phyloP scores from a whole-genome alignment of 2,113 vertebrate genomes.

The Mustela lutreola region DNA sequence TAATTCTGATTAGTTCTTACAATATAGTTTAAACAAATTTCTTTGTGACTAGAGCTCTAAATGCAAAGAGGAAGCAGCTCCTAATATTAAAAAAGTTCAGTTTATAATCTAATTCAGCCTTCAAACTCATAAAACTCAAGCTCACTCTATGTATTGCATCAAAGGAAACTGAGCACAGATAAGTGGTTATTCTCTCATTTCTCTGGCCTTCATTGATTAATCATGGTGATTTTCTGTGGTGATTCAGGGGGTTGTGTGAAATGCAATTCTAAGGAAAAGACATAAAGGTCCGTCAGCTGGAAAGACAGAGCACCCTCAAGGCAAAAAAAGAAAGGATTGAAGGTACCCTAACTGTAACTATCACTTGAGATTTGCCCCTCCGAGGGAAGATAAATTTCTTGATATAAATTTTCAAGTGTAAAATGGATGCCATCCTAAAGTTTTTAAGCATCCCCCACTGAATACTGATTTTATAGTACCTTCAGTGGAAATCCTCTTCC shows the following conservation, averaged over 20 bases:
- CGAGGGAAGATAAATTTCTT: conserved; percentile 14
- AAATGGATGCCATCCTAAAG: neutral
- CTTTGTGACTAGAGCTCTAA: neutral
- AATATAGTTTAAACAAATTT: neutral
- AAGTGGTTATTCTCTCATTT: conserved; percentile 35
- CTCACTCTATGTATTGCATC: neutral
- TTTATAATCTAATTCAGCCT: neutral
- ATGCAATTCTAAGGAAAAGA: conserved; percentile 44
- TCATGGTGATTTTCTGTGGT: conserved; percentile 15
- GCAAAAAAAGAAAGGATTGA: neutral
- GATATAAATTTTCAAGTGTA: conserved; percentile 35
- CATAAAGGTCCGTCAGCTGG: conserved; percentile 41
- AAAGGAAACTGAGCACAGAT: neutral
- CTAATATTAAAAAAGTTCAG: conserved; percentile 8
- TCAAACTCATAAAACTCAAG: conserved; percentile 46
- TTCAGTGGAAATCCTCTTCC: neutral
- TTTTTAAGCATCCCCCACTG: neutral
- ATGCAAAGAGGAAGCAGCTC: neutral
- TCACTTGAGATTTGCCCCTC: conserved; percentile 34
- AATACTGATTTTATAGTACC: neutral
- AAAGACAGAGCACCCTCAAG: conserved; percentile 46
- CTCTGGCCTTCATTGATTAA: conserved; percentile 63
- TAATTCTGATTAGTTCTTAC: neutral
- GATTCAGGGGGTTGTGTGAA: conserved; percentile 23
- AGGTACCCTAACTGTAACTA: neutral